Evolutionary conservation across 2,888 invertebrate species (phyloP), one percentile per base, ranked within the genome.

Genomic region (Muschampia plurimacula): DNA sequence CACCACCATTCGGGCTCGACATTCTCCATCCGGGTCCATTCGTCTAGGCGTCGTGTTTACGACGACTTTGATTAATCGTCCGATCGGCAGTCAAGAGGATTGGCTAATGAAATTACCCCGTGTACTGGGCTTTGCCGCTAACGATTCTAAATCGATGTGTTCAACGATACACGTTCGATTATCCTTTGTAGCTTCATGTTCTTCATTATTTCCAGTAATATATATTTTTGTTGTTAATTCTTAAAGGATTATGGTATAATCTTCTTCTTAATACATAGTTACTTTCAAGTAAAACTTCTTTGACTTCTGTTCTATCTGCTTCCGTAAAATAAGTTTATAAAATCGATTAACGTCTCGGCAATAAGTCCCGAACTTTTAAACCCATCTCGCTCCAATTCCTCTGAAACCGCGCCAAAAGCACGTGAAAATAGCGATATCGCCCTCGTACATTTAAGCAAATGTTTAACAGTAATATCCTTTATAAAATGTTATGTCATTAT

Each of bases 341-440:
- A 72, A 67, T 72, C 72, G 72, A 72, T 72, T 72, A 72, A 67
- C 77, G 78, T 78, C 76, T 70, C 75, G 64, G 77, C 76, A 74
- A 79, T 81, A 79, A 81, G 77, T 78, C 77, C 74, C 77, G 74
- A 78, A 81, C 77, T 81, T 80, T 76, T 77, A 77, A 77, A 77
- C 76, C 69, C 74, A 69, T 70, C 75, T 64, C 72, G 72, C 69
- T 72, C 74, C 73, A 75, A 74, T 74, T 77, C 77, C 76, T 70
- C 79, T 80, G 81, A 81, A 80, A 67, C 75, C 75, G 74, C 79
- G 80, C 81, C 80, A 81, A 81, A 76, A 77, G 75, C 75, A 76
- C 77, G 78, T 77, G 78, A 77, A 78, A 78, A 78, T 78, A 75
- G 74, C 75, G 72, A 76, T 76, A 76, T 78, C 76, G 74, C 67